Conservation (phyloP, 2,888 invertebrate species). For the Eudemis profundana region DNA sequence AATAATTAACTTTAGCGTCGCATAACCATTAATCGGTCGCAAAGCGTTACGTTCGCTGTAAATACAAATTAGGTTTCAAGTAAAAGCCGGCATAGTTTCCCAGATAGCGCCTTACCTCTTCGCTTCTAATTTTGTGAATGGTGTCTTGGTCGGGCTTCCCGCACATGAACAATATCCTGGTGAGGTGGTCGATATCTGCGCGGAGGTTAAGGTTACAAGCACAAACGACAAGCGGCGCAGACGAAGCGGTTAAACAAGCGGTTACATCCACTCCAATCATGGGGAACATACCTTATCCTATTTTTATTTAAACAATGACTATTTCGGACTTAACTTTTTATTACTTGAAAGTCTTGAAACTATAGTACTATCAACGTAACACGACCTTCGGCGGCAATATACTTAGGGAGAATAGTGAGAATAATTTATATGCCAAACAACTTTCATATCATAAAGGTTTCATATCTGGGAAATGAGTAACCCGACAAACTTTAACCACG, state of each 20-base stretch:
- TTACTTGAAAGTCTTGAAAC: no score
- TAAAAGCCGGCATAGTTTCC: conserved; percentile 46
- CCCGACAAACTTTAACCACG: no score
- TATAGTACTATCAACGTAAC: no score
- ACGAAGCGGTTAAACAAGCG: conserved; percentile 57
- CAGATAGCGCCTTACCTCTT: conserved; percentile 88
- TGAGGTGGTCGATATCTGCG: conserved; percentile 95
- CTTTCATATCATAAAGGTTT: no score
- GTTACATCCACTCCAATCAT: conserved; percentile 50
- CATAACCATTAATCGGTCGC: neutral
- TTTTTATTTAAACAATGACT: no score
- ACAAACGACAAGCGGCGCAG: conserved; percentile 78
- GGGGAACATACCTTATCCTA: neutral
- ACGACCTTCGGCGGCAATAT: no score
- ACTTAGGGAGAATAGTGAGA: no score
- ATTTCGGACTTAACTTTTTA: no score
- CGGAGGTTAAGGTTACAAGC: conserved; percentile 84
- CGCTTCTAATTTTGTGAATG: conserved; percentile 93
- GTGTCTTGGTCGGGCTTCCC: conserved; percentile 94
- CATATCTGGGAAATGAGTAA: no score
- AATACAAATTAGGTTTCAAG: conserved; percentile 8
- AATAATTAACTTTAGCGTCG: neutral
- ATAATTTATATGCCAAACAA: no score
- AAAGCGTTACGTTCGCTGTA: conserved; percentile 17
- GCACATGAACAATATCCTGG: conserved; percentile 93